A percentile compares a stretch with the other conserved stretches of the same genome.
phyloP scores from a whole-genome alignment of 53 echinoderm and acorn worm genomes.

The Temnopleurus reevesii region DNA sequence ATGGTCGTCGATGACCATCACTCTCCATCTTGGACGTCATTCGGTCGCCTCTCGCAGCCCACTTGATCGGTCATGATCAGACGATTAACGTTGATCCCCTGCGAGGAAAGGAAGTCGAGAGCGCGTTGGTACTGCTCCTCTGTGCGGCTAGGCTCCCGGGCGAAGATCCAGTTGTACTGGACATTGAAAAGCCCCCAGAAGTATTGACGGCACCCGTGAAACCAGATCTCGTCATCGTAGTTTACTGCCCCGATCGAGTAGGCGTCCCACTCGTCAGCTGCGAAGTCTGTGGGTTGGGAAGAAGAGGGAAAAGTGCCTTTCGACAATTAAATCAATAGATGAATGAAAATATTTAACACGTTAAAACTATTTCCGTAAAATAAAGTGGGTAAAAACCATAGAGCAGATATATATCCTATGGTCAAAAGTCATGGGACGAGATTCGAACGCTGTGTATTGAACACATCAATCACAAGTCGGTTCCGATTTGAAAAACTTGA shows the following conservation, averaged over 20 bases:
- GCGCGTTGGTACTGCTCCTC: not conserved
- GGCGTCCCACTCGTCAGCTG: not conserved
- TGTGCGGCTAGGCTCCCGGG: not conserved
- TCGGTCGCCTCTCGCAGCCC: not conserved
- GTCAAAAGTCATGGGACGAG: too few relatives aligned
- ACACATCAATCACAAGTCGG: too few relatives aligned
- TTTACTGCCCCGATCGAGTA: conserved; percentile 59
- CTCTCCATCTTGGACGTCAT: too few relatives aligned
- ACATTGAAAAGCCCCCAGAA: conserved; percentile 50
- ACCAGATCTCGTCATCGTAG: conserved; percentile 49
- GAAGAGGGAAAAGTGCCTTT: not conserved
- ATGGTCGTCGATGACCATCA: too few relatives aligned
- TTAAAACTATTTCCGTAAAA: too few relatives aligned
- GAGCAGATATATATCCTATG: too few relatives aligned
- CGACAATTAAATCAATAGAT: too few relatives aligned
- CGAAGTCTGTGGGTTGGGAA: not conserved
- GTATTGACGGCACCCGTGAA: conserved; percentile 58
- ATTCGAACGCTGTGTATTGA: too few relatives aligned
- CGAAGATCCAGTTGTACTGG: conserved; percentile 63
- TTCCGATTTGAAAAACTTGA: too few relatives aligned
- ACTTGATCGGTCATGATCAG: conserved; percentile 47
- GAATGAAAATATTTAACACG: too few relatives aligned
- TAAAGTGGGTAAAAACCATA: too few relatives aligned
- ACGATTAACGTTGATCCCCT: conserved; percentile 29
- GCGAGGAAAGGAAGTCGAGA: not conserved